Conservation (phyloP, 2,888 invertebrate genomes). For the Meta bourneti region DNA sequence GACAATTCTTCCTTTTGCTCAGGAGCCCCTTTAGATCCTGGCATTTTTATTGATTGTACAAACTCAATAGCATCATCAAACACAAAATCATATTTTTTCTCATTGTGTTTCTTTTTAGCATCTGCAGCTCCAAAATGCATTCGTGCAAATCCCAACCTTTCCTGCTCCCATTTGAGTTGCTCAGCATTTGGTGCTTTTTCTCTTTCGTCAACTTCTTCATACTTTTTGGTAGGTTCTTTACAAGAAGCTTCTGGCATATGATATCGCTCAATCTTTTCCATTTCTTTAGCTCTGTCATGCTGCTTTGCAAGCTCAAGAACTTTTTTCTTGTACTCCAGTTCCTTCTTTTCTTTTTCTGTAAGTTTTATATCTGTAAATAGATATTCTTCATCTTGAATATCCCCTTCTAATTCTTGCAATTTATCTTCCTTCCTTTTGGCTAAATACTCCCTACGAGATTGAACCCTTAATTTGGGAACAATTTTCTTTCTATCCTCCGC, state of each 20-base stretch:
- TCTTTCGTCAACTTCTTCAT: constrained; percentile 91
- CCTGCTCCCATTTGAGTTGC: constrained; percentile 96
- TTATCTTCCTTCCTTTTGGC: constrained; percentile 98
- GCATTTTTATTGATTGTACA: constrained; percentile 86
- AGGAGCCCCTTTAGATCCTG: constrained; percentile 81
- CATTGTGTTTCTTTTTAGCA: constrained; percentile 84
- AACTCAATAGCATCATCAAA: constrained; percentile 99
- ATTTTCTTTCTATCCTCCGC: constrained; percentile 91
- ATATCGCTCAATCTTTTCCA: constrained; percentile 95
- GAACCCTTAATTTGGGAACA: constrained; percentile 91
- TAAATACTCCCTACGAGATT: constrained; percentile 95
- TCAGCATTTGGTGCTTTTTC: constrained; percentile 86
- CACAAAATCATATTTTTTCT: constrained; percentile 92
- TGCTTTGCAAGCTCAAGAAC: constrained; percentile 94
- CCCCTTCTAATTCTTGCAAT: constrained; percentile 95
- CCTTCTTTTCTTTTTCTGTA: constrained; percentile 91
- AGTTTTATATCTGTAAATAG: constrained; percentile 92
- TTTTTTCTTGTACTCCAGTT: constrained; percentile 94
- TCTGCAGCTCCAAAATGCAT: constrained; percentile 96
- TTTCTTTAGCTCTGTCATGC: constrained; percentile 95
- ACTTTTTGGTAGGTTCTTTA: constrained; percentile 80
- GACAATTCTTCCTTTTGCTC: constrained; percentile 84
- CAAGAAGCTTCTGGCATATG: constrained; percentile 90
- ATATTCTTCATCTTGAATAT: constrained; percentile 97
- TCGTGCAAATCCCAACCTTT: constrained; percentile 95